Base-by-base conservation (phyloP, 2,113 vertebrate genomes). In the Nothocercus julius region DNA sequence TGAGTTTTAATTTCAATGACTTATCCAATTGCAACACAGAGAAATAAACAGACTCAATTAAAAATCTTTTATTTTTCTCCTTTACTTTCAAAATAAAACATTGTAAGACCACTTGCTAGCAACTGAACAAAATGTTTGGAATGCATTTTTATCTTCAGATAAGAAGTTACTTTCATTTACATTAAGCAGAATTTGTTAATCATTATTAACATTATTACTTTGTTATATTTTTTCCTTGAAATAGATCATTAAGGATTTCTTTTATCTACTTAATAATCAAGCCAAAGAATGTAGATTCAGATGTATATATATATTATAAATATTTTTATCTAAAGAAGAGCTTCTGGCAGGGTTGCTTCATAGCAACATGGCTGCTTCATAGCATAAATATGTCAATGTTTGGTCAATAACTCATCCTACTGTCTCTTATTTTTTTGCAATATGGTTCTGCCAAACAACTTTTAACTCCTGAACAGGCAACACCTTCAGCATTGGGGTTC, bases 21-120 rank as follows among this genome's bases (percentile, higher is more conserved):
- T 49, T 77, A 42, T 80, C 30, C 28, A 76, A 24, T 19, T 85
- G 51, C 64, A 86, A 30, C 18, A 85, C 7, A 78, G 51, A 93
- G 63, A 77, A n/a, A 58, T 0, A 0, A 47, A 68, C 7, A 44
- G 4, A 75, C 63, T 79, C 56, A 3, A 28, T 54, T 18, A 76
- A 21, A 27, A 0, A 2, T 19, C n/a, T 22, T 5, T 62, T 67
- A 59, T 36, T 28, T 59, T 4, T 5, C 32, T 20, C 14, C 5
- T 58, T 70, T 18, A 36, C 11, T 53, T 27, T 68, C 77, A 36
- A 68, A 84, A 72, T 87, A 59, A 70, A 72, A 81, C 22, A 85
- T 85, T 38, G 6, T 75, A 76, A 76, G 13, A 82, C 32, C 38
- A 69, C 53, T 81, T 76, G 21, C 15, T 82, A 85, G 54, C n/a